Conservation (phyloP, 2,888 invertebrate genomes). For the Lottia gigantea region DNA sequence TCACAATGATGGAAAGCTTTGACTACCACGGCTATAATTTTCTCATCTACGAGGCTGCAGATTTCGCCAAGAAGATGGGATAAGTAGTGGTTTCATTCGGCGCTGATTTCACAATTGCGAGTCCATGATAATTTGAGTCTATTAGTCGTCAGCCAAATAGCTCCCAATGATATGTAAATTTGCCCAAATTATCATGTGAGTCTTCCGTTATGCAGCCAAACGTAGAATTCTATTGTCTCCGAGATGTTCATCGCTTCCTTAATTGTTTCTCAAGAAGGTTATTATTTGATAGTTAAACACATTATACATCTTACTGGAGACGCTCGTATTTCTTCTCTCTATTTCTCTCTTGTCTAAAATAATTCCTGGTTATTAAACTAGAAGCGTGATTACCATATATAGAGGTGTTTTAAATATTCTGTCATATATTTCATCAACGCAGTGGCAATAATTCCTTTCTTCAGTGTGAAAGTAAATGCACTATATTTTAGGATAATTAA, state of each 20-base stretch:
- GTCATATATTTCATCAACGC: no score
- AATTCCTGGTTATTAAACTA: neutral
- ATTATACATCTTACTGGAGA: neutral
- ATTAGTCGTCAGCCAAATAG: conserved; percentile 20
- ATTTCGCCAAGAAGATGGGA: conserved; percentile 10
- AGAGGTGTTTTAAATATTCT: neutral
- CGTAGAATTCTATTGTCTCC: conserved; percentile 2
- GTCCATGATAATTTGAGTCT: conserved; percentile 21
- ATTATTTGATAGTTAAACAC: conserved; percentile 2
- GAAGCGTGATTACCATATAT: conserved; percentile 1
- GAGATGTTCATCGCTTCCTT: conserved; percentile 8
- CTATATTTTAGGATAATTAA: neutral
- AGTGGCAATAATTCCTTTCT: no score
- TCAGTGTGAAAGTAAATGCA: no score
- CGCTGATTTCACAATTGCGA: conserved; percentile 25
- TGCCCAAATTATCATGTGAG: conserved; percentile 7
- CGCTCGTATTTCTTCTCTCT: neutral
- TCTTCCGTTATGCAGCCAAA: conserved; percentile 11
- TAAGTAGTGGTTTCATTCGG: conserved; percentile 12
- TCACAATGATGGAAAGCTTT: conserved; percentile 15
- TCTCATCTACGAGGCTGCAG: conserved; percentile 2
- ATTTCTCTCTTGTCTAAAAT: neutral
- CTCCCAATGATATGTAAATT: conserved; percentile 24
- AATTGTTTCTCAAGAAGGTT: conserved; percentile 4
- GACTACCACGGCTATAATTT: conserved; percentile 18